Evolutionary conservation across 2,888 invertebrate genomes (phyloP).

Genomic region (Zhuqinia jingwanae): DNA sequence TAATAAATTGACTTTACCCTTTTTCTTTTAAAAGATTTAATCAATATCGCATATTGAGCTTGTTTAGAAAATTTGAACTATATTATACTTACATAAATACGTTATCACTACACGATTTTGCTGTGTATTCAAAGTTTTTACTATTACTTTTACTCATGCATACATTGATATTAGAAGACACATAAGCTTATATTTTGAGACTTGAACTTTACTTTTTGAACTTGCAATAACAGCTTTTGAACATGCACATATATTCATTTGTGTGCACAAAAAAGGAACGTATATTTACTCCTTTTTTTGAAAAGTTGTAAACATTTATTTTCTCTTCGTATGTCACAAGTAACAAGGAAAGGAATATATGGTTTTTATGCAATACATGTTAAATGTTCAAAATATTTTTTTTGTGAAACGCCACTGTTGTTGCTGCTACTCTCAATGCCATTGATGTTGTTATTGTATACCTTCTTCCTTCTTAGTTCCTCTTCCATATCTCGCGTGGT

Average conservation of each 20-base stretch:
- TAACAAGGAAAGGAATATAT: conserved; percentile 28
- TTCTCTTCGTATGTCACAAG: background rate
- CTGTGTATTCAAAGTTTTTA: too few relatives aligned
- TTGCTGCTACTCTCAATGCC: background rate
- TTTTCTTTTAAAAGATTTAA: too few relatives aligned
- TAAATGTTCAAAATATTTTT: conserved; percentile 15
- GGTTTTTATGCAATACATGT: background rate
- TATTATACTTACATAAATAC: too few relatives aligned
- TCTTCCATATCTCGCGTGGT: conserved; percentile 8
- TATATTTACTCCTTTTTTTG: conserved; percentile 5
- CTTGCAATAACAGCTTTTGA: background rate
- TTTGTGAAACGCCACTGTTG: background rate
- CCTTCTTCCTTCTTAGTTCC: background rate
- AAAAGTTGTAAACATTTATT: background rate
- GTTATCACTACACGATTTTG: too few relatives aligned
- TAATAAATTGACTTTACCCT: too few relatives aligned
- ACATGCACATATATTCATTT: background rate
- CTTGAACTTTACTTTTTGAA: background rate
- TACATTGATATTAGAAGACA: too few relatives aligned
- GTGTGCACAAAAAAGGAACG: background rate
- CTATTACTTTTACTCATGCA: too few relatives aligned
- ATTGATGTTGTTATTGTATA: background rate
- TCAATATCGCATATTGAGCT: too few relatives aligned
- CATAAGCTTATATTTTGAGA: background rate
- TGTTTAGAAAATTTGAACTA: too few relatives aligned